A percentile compares a stretch with the other conserved stretches of the same genome.
These are phyloP conservation scores for Lycocorax pyrrhopterus DNA, from an alignment of 2,113 vertebrate species.

Conservation along the genomic window DNA sequence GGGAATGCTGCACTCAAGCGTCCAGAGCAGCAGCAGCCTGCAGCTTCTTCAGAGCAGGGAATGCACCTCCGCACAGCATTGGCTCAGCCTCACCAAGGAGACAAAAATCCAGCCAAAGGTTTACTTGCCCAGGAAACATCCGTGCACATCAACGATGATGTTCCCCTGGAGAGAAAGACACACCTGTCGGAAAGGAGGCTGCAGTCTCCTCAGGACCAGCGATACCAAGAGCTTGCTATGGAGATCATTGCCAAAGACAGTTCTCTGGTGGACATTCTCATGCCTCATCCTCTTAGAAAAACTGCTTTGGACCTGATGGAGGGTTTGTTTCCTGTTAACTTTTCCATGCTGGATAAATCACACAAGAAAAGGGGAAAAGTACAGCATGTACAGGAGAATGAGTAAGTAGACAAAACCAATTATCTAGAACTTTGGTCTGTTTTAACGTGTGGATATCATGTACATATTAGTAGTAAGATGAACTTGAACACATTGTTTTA, in stretches of 20 bases:
- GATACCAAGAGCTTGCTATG: slow-evolving; percentile 75
- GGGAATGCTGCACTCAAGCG: rapidly evolving
- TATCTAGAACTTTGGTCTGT: not conserved
- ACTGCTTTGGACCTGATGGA: slow-evolving; percentile 87
- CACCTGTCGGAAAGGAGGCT: not conserved
- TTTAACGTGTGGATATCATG: not conserved
- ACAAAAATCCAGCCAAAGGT: not conserved
- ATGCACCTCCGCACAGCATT: rapidly evolving
- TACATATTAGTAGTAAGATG: not conserved
- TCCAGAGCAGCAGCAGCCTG: not conserved
- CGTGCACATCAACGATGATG: rapidly evolving
- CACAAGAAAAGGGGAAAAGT: not conserved
- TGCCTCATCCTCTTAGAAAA: slow-evolving; percentile 77
- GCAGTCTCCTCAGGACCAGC: slow-evolving; percentile 34
- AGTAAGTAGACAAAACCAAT: not conserved
- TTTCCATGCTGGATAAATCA: slow-evolving; percentile 74
- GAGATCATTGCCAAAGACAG: slow-evolving; percentile 80
- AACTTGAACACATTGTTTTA: not conserved
- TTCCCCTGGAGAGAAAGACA: not conserved
- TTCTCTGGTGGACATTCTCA: slow-evolving; percentile 77
- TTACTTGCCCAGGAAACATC: not conserved
- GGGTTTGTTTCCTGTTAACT: slow-evolving; percentile 82
- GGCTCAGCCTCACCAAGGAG: not conserved
- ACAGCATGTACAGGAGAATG: not conserved
- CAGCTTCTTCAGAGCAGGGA: not conserved